A percentile compares a stretch with the other conserved stretches of the same genome.
Conservation (phyloP, 2,888 invertebrate genomes). For the Watsonalla binaria region DNA sequence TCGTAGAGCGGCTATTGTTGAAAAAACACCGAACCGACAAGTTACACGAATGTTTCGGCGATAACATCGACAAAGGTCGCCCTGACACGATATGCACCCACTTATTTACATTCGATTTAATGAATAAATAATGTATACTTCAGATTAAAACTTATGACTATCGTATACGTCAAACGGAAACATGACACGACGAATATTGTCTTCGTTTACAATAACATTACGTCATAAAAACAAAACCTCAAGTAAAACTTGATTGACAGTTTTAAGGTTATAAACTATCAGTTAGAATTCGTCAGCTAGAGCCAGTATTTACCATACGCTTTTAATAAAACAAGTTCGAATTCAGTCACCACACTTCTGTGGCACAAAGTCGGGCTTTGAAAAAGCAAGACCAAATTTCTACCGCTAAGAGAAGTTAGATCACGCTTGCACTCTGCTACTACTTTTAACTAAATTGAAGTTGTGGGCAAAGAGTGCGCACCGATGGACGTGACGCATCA, state of each 20-base stretch:
- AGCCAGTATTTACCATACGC: no score
- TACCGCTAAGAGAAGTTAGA: conserved; percentile 43
- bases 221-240: no score
- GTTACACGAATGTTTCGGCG: conserved; percentile 41
- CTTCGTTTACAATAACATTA: neutral
- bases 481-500: conserved; percentile 58
- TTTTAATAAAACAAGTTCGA: conserved; percentile 5
- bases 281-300: no score
- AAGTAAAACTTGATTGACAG: no score
- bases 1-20: conserved; percentile 58
- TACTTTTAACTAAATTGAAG: conserved; percentile 76
- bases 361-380: conserved; percentile 32
- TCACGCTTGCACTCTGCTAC: conserved; percentile 59
- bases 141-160: conserved; percentile 4
- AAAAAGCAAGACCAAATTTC: conserved; percentile 48
- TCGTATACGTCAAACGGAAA: conserved; percentile 1
- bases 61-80: conserved; percentile 40
- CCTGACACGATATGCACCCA: conserved; percentile 6
- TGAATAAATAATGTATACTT: conserved; percentile 23
- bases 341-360: conserved; percentile 32
- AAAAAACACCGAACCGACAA: conserved; percentile 49
- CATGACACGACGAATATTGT: neutral
- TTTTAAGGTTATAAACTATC: no score
- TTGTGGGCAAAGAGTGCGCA: conserved; percentile 57
- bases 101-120: conserved; percentile 22